These are phyloP conservation scores for Hephaestus fuliginosus DNA, from an alignment of 2,797 vertebrate species.

Conservation along the genomic window DNA sequence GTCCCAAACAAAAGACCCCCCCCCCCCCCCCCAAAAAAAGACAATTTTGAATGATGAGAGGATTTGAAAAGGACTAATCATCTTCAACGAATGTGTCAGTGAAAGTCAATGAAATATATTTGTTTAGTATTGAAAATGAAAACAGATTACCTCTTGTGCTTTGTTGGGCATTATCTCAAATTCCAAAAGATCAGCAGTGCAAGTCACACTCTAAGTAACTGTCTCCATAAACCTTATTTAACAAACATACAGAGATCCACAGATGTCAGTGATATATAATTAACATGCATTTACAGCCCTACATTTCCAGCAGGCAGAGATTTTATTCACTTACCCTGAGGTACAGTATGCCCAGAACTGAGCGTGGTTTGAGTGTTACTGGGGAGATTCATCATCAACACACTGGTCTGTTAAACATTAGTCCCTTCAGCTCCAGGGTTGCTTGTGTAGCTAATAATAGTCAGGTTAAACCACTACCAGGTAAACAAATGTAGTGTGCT, in stretches of 20 bases:
- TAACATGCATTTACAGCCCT: not conserved
- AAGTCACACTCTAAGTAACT: not conserved
- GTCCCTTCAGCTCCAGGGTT: constrained; percentile 34
- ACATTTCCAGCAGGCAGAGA: not conserved
- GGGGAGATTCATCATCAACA: constrained; percentile 82
- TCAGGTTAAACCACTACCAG: constrained; percentile 7
- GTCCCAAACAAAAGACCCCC: constrained; percentile 76
- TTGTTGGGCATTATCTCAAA: constrained; percentile 86
- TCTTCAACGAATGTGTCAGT: not conserved
- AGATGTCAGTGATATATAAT: not conserved
- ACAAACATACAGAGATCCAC: not conserved
- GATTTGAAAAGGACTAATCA: not conserved
- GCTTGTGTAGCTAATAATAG: constrained; percentile 15
- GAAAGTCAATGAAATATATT: not conserved
- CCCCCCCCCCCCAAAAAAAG: not conserved
- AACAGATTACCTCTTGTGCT: constrained; percentile 85
- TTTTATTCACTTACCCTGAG: constrained; percentile 16
- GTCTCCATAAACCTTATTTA: constrained; percentile 9
- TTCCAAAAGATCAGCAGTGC: constrained; percentile 34
- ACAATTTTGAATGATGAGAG: not conserved
- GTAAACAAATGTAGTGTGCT: constrained; percentile 1
- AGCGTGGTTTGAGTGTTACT: constrained; percentile 71
- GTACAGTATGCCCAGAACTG: constrained; percentile 27
- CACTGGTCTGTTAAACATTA: constrained; percentile 85
- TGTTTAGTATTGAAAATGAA: not conserved